Evolutionary conservation across 1,140 invertebrate species (phyloP), one percentile per base, ranked within the genome.

Genomic region (Saxidomus purpurata): DNA sequence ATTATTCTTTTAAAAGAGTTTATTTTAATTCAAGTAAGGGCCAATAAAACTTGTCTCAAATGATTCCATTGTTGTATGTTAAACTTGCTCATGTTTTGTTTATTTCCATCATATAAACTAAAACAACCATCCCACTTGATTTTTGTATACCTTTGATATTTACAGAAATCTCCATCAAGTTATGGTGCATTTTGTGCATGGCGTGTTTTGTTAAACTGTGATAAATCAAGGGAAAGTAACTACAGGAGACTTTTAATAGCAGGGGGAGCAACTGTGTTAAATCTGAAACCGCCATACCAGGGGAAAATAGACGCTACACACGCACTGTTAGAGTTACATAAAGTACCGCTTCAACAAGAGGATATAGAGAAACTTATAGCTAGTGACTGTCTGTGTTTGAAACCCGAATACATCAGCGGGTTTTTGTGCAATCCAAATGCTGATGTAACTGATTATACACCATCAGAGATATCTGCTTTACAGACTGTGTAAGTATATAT

Each of bases 221-320:
- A 96, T 17, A 96, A 96, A 17, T 96, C 97, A 1, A 97, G 97
- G 88, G 96, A 97, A 49, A 96, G 96, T 1, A 97, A 97, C 69
- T 97, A 98, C 89, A 94, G 96, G 15, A 96, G 97, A 86, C 96
- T 98, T 0, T 96, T 98, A 40, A 95, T 96, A 59, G 97, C 97
- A 6, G 98, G 98, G 0, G 97, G 97, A 6, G 98, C 97, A 11
- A 93, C 92, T 15, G 97, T 98, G 13, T 91, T 97, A 0, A 96
- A 97, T 90, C 96, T 96, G 31, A 96, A 95, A 90, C 92, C 93
- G 76, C 93, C 95, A 52, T 94, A 93, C 80, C 61, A 90, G 55
- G 87, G 87, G 52, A 92, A 94, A 15, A 90, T 94, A 17, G 95
- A 95, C 91, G 96, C 96, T 13, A 97, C 96, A 2, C 96, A 97